Evolutionary conservation across 2,888 invertebrate genomes (phyloP), one percentile per base, ranked within the genome.

Genomic region (Cephus runcator): DNA sequence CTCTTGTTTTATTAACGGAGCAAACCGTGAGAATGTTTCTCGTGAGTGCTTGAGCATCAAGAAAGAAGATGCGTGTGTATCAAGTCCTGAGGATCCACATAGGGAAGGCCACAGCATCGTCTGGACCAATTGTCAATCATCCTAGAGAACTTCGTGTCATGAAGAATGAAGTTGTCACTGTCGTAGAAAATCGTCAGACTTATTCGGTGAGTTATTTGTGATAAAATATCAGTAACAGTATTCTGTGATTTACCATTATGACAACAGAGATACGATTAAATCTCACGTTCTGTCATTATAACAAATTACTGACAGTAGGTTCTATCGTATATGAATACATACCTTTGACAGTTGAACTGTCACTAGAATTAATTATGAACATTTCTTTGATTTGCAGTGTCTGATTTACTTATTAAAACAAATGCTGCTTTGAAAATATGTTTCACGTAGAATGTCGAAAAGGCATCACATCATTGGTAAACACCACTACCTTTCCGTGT

Each of bases 31-130:
- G 33, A 34, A 56, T 75, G 75, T 75, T 15, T 34, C 56, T 79
- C 80, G 83, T 82, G 82, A 81, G 81, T 79, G 85, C 79, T 77
- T 81, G 81, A 75, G 83, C 86, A n/a, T 83, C 80, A 86, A 85
- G 86, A 86, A 77, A 84, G 82, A 84, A 84, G 84, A 81, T 9
- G 75, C 56, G 56, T 35, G 56, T 23, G 23, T 56, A 23, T 23
- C 56, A 56, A 71, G 69, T 69, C 36, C 69, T 35, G 34, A 73
- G 77, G 74, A 78, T 73, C 75, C 40, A 36, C 73, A 35, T 69
- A 73, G 73, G 68, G 69, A 76, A 73, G 56, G 23, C 56, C 23
- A 6, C 56, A 56, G 56, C 56, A 56, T 56, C 56, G 56, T 9
- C 56, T 56, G 56, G 56, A 56, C 56, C 56, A 56, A 23, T 56